A percentile compares a stretch with the other conserved stretches of the same genome.
Evolutionary conservation across 2,797 vertebrate species (phyloP).

Genomic region (Forpus xanthops): DNA sequence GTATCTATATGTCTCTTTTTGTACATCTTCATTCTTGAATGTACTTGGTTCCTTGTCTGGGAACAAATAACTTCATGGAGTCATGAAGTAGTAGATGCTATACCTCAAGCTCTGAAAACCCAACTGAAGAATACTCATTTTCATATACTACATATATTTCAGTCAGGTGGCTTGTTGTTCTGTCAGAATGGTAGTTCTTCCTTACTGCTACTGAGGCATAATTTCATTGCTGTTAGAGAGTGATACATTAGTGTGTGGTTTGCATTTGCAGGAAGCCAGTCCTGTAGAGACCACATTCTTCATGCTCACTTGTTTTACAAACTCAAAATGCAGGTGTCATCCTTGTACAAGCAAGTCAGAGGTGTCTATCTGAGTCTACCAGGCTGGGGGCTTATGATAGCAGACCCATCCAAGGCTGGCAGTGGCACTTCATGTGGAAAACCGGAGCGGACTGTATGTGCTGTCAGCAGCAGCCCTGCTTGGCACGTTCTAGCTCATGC

Average conservation of each 20-base stretch:
- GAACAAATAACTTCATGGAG: neutral
- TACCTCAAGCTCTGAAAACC: neutral
- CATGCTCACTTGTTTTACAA: conserved; percentile 12
- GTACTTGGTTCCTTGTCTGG: neutral
- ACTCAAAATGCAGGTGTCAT: neutral
- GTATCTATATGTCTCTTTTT: neutral
- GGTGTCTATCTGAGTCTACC: neutral
- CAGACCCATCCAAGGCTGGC: neutral
- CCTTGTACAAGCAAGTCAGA: neutral
- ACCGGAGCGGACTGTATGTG: neutral
- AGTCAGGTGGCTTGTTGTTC: neutral
- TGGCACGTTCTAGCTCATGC: neutral
- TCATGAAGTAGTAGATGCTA: neutral
- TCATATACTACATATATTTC: neutral
- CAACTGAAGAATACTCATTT: neutral
- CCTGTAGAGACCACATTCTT: conserved; percentile 40
- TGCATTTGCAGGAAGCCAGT: conserved; percentile 38
- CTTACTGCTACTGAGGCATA: neutral
- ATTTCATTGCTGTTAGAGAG: neutral
- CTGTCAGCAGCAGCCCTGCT: neutral
- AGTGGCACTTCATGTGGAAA: neutral
- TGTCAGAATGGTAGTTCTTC: neutral
- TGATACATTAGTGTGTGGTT: conserved; percentile 50
- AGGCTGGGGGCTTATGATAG: neutral
- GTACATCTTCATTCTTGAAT: neutral